Percentiles rank a stretch among this genome's conserved stretches.
phyloP scores from a whole-genome alignment of 2,888 invertebrate genomes.

The Callyntrura guangdongensis region DNA sequence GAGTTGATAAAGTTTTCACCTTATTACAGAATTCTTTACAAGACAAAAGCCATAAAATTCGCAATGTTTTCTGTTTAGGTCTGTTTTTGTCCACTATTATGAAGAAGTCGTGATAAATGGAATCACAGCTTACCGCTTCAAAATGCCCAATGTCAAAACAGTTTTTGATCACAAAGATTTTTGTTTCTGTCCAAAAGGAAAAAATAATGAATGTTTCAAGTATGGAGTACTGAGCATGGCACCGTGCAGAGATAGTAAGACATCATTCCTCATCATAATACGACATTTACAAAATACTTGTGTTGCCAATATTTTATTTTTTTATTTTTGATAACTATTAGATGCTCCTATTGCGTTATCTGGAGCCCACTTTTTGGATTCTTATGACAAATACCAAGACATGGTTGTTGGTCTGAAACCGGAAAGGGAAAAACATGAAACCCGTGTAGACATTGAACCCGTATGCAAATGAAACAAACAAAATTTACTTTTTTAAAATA shows the following conservation, averaged over 20 bases:
- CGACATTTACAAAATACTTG: neutral
- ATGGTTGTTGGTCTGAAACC: slow-evolving; percentile 92
- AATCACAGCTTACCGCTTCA: slow-evolving; percentile 81
- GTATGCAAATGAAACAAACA: slow-evolving; percentile 87
- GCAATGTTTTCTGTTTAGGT: slow-evolving; percentile 70
- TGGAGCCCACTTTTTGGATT: slow-evolving; percentile 95
- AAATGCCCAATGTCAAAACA: slow-evolving; percentile 83
- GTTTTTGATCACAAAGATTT: slow-evolving; percentile 83
- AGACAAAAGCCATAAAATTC: neutral
- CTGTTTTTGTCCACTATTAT: slow-evolving; percentile 78
- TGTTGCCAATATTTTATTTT: neutral
- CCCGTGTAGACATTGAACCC: slow-evolving; percentile 94
- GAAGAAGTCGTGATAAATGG: slow-evolving; percentile 81
- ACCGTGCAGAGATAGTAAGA: slow-evolving; percentile 83
- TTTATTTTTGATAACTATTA: slow-evolving; percentile 86
- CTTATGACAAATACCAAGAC: slow-evolving; percentile 87
- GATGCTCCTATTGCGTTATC: slow-evolving; percentile 96
- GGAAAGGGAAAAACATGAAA: slow-evolving; percentile 90
- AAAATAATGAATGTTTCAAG: slow-evolving; percentile 82
- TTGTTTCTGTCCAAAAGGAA: slow-evolving; percentile 84
- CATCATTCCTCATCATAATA: neutral
- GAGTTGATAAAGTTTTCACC: neutral
- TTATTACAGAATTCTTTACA: neutral
- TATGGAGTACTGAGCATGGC: slow-evolving; percentile 83
- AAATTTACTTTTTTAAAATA: too few relatives aligned